A percentile compares a stretch with the other conserved stretches of the same genome.
Evolutionary conservation across 2,888 invertebrate species (phyloP).

Genomic region (Ceriagrion tenellum): DNA sequence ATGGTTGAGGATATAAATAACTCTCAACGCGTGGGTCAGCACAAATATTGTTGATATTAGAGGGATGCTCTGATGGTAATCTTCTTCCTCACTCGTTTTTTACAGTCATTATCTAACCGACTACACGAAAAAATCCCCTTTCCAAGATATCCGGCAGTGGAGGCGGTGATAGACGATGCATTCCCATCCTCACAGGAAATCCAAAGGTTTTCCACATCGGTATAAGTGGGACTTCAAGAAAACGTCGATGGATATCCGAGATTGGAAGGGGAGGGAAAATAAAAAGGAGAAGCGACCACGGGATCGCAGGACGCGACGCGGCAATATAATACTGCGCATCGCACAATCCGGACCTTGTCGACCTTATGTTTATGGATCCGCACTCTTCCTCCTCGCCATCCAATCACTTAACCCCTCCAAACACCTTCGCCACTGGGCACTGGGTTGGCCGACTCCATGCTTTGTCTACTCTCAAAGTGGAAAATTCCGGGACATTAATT

Average conservation of each 20-base stretch:
- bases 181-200: background rate
- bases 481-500: too few relatives aligned
- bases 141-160: background rate
- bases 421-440: background rate
- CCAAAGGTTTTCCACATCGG: background rate
- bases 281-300: background rate
- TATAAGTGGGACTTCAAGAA: background rate
- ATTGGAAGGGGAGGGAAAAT: background rate
- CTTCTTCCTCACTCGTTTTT: background rate
- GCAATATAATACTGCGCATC: background rate
- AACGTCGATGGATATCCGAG: background rate
- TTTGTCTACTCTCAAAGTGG: too few relatives aligned
- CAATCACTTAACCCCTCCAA: background rate
- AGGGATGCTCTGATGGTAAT: too few relatives aligned
- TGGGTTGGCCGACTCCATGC: too few relatives aligned
- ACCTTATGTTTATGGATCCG: slow-evolving; percentile 21
- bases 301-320: too few relatives aligned
- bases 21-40: too few relatives aligned
- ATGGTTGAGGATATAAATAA: too few relatives aligned
- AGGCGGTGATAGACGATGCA: background rate
- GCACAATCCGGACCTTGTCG: background rate
- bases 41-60: background rate
- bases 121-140: background rate
- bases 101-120: background rate
- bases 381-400: background rate